These are phyloP conservation scores for Geophilus truncorum DNA, from an alignment of 2,888 invertebrate genomes.

Conservation along the genomic window DNA sequence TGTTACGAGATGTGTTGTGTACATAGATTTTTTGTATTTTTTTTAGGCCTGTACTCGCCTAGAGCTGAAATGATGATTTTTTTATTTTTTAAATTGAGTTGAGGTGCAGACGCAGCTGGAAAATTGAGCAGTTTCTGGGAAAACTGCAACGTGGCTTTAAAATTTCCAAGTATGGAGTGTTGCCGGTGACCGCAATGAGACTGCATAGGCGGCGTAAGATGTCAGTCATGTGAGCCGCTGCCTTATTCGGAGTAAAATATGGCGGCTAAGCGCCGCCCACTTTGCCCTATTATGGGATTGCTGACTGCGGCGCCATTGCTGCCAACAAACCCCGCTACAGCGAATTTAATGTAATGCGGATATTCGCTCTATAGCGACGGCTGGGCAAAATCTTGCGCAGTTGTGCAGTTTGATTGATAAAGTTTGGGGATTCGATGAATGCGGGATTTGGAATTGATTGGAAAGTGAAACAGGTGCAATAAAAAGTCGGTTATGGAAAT, in stretches of 20 bases:
- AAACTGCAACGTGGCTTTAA: conserved; percentile 31
- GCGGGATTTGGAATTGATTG: neutral
- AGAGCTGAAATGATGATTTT: neutral
- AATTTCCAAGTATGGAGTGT: conserved; percentile 28
- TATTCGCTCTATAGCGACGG: conserved; percentile 3
- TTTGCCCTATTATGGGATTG: conserved; percentile 32
- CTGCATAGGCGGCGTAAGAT: conserved; percentile 35
- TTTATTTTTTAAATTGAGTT: neutral
- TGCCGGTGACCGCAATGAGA: conserved; percentile 31
- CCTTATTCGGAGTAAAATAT: conserved; percentile 32
- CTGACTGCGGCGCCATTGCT: conserved; percentile 28
- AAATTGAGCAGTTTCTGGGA: conserved; percentile 1
- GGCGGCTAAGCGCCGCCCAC: conserved; percentile 31
- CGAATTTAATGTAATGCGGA: conserved; percentile 8
- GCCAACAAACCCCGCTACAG: neutral
- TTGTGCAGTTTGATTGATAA: neutral
- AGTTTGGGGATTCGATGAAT: neutral
- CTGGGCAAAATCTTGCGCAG: neutral
- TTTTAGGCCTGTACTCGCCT: neutral
- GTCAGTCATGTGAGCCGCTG: conserved; percentile 27
- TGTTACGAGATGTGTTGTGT: neutral
- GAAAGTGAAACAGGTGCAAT: neutral
- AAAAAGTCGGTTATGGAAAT: neutral
- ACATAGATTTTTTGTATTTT: neutral
- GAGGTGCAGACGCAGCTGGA: conserved; percentile 24